Evolutionary conservation across 2,113 vertebrate genomes (phyloP).

Genomic region (Microtus ochrogaster): DNA sequence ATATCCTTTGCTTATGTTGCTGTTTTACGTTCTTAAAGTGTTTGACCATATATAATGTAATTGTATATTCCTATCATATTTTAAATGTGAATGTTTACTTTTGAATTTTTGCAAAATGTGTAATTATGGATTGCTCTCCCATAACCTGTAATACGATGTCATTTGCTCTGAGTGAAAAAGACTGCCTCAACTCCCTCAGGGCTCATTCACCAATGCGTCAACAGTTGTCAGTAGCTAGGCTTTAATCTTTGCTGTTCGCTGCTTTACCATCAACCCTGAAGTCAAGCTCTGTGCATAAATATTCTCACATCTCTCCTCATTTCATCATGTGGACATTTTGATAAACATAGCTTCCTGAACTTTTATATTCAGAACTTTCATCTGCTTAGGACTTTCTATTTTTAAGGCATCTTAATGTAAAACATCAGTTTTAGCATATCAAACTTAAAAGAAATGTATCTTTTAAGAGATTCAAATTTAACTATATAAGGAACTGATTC

Average conservation of each 20-base stretch:
- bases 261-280: background rate
- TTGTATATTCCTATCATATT: background rate
- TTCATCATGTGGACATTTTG: background rate
- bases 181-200: background rate
- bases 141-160: background rate
- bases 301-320: background rate
- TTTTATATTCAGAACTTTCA: conserved; percentile 2
- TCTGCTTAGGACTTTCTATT: background rate
- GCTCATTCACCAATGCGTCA: background rate
- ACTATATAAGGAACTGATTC: background rate
- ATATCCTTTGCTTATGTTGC: background rate
- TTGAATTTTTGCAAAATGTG: background rate
- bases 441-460: background rate
- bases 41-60: background rate
- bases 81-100: background rate
- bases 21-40: background rate
- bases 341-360: background rate
- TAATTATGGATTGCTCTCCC: background rate
- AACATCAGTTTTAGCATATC: background rate
- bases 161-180: background rate
- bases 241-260: background rate
- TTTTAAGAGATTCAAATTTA: background rate
- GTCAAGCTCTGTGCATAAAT: background rate
- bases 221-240: background rate
- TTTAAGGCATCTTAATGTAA: background rate